Conservation (phyloP, 2,888 invertebrate genomes). For the Coelopa pilipes region DNA sequence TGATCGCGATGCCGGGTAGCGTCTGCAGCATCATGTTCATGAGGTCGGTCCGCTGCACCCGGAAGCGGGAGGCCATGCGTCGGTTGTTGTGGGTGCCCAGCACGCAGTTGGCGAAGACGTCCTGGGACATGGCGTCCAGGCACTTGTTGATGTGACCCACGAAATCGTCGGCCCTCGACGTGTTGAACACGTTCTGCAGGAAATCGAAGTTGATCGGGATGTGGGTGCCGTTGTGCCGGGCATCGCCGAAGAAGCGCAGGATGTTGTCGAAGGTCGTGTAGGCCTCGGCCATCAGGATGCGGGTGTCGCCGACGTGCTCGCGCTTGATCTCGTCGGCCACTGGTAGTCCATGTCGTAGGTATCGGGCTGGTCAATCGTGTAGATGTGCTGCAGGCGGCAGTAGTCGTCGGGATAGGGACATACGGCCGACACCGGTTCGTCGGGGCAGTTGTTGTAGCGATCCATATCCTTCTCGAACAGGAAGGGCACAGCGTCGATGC, state of each 20-base stretch:
- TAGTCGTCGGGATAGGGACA: slow-evolving; percentile 67
- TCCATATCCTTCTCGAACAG: slow-evolving; percentile 68
- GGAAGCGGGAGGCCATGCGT: slow-evolving; percentile 72
- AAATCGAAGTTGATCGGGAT: slow-evolving; percentile 76
- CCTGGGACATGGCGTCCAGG: slow-evolving; percentile 69
- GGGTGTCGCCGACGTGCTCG: slow-evolving; percentile 61
- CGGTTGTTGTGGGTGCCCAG: slow-evolving; percentile 76
- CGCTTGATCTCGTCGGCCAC: too few species aligned
- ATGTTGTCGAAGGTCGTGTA: slow-evolving; percentile 68
- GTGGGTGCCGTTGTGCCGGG: slow-evolving; percentile 66
- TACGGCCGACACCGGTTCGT: slow-evolving; percentile 69
- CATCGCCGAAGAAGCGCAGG: slow-evolving; percentile 72
- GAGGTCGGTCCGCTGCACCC: slow-evolving; percentile 75
- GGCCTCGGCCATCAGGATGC: slow-evolving; percentile 72
- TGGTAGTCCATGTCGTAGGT: slow-evolving; percentile 67
- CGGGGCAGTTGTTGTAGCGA: slow-evolving; percentile 68
- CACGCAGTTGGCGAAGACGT: slow-evolving; percentile 72
- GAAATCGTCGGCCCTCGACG: slow-evolving; percentile 69
- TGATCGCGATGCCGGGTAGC: slow-evolving; percentile 72
- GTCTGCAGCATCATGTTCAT: slow-evolving; percentile 77
- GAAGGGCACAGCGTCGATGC: slow-evolving; percentile 69
- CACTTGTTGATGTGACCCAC: slow-evolving; percentile 69
- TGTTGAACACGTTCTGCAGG: slow-evolving; percentile 67
- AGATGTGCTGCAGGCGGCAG: slow-evolving; percentile 68
- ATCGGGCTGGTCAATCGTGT: slow-evolving; percentile 70